Evolutionary conservation across 2,113 vertebrate species (phyloP).

Genomic region (Dasyornis broadbenti): DNA sequence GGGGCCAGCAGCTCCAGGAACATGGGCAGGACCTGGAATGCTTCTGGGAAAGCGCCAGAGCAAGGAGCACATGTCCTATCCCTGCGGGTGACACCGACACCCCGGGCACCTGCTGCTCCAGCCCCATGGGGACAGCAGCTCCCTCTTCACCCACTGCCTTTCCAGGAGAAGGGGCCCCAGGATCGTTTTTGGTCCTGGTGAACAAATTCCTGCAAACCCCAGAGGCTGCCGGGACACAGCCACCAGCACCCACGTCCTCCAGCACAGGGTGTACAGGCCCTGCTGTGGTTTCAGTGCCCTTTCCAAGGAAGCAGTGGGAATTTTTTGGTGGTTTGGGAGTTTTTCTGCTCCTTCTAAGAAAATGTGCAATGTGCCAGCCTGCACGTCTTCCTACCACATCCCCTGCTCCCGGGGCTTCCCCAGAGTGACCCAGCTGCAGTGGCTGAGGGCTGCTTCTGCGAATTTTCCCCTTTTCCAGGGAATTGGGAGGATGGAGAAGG

Average conservation of each 20-base stretch:
- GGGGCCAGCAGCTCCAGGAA: background rate
- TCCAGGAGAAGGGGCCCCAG: background rate
- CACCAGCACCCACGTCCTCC: rapidly evolving
- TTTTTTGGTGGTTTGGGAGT: background rate
- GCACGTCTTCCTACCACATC: background rate
- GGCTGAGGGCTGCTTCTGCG: background rate
- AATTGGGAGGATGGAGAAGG: background rate
- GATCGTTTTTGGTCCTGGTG: background rate
- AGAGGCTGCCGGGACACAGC: background rate
- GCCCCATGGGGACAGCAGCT: background rate
- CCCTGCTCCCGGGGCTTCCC: rapidly evolving
- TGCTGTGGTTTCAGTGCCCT: background rate
- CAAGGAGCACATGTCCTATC: background rate
- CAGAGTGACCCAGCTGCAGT: background rate
- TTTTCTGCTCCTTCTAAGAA: background rate
- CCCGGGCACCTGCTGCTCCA: background rate
- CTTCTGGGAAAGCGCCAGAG: background rate
- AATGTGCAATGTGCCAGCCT: background rate
- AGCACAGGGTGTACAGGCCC: background rate
- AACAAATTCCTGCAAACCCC: background rate
- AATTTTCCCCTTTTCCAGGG: background rate
- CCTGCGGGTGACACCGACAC: background rate
- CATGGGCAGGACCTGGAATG: background rate
- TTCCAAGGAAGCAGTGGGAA: background rate
- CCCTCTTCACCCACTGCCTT: background rate